These are phyloP conservation scores for Phyto melanocephala DNA, from an alignment of 2,888 invertebrate genomes.

Conservation along the genomic window DNA sequence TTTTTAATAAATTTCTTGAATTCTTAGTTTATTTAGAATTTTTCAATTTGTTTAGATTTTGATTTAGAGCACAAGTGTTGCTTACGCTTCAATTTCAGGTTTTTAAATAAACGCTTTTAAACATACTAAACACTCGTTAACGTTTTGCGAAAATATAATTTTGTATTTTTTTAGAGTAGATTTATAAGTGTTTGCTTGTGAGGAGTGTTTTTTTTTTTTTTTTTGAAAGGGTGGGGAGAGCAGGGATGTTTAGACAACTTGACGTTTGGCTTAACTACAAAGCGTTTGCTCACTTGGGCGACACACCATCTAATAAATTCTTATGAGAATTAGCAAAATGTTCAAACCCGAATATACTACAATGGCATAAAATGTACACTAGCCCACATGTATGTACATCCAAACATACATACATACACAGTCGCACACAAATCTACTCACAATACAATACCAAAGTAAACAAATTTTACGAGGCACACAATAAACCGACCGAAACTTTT, in stretches of 20 bases:
- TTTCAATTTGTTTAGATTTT: background rate
- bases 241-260: conserved; percentile 26
- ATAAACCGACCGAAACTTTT: conserved; percentile 30
- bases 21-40: conserved; percentile 15
- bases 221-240: background rate
- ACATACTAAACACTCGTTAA: conserved; percentile 59
- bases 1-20: conserved; percentile 5
- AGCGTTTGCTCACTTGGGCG: conserved; percentile 64
- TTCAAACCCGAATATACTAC: conserved; percentile 41
- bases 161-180: background rate
- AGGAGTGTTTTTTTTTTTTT: too few relatives aligned
- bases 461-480: conserved; percentile 36
- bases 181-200: too few relatives aligned
- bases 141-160: conserved; percentile 54
- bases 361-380: too few relatives aligned
- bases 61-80: conserved; percentile 61
- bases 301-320: conserved; percentile 63
- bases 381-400: too few relatives aligned
- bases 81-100: conserved; percentile 67
- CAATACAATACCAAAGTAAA: conserved; percentile 28
- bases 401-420: background rate
- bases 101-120: conserved; percentile 67
- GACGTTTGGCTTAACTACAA: conserved; percentile 54
- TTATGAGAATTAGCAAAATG: conserved; percentile 59
- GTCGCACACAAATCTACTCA: background rate